These are phyloP conservation scores for Agrotis exclamationis DNA, from an alignment of 2,888 invertebrate genomes.

Conservation along the genomic window DNA sequence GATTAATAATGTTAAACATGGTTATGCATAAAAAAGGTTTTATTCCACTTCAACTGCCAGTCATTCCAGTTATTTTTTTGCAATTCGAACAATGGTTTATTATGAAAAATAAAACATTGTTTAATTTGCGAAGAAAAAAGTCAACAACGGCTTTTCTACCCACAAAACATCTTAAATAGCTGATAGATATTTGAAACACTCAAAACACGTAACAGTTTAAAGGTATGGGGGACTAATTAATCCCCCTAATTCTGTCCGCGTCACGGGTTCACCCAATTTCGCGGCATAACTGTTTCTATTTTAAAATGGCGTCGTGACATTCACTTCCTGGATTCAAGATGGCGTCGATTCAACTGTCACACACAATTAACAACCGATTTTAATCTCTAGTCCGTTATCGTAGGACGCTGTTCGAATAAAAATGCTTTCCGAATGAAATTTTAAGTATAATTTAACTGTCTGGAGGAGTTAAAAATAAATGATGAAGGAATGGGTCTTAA, in stretches of 20 bases:
- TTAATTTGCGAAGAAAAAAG: conserved; percentile 17
- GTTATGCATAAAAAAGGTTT: conserved; percentile 24
- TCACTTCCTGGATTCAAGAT: conserved; percentile 82
- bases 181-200: conserved; percentile 17
- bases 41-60: conserved; percentile 44
- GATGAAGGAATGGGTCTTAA: conserved; percentile 45
- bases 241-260: conserved; percentile 57
- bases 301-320: conserved; percentile 81
- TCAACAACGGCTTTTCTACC: conserved; percentile 19
- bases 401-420: conserved; percentile 66
- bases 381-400: conserved; percentile 68
- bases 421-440: conserved; percentile 61
- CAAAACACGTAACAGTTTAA: conserved; percentile 42
- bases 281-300: conserved; percentile 82
- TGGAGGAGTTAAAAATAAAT: conserved; percentile 62
- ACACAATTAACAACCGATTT: conserved; percentile 68
- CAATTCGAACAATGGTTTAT: conserved; percentile 46
- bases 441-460: conserved; percentile 67
- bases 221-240: conserved; percentile 58
- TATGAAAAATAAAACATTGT: conserved; percentile 24
- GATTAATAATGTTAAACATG: conserved; percentile 50
- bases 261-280: conserved; percentile 80
- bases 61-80: conserved; percentile 40
- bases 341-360: conserved; percentile 73
- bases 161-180: not conserved